Conservation (phyloP, 2,888 invertebrate species). For the Mimas tiliae region DNA sequence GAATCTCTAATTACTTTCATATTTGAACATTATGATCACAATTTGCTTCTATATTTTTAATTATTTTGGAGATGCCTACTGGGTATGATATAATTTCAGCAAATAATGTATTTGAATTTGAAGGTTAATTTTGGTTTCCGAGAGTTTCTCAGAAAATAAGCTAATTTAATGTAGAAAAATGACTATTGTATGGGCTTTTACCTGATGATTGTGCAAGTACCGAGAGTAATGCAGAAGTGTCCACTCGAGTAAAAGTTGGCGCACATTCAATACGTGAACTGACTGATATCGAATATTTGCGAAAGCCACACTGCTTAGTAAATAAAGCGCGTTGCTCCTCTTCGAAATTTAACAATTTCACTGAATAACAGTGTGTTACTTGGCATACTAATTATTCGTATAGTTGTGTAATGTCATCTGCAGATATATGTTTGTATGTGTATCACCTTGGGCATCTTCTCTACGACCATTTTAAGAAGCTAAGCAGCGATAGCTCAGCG, state of each 20-base stretch:
- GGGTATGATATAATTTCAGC: no score
- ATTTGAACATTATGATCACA: not conserved
- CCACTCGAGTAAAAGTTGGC: slow-evolving; percentile 59
- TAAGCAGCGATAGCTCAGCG: no score
- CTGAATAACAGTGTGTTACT: slow-evolving; percentile 58
- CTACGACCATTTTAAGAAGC: not conserved
- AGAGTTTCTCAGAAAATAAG: no score
- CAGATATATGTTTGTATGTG: not conserved
- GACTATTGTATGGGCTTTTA: slow-evolving; percentile 31
- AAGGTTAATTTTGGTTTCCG: no score
- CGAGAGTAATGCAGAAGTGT: slow-evolving; percentile 34
- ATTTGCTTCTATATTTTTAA: not conserved
- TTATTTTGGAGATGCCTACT: no score
- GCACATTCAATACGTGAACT: slow-evolving; percentile 57
- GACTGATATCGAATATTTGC: slow-evolving; percentile 60
- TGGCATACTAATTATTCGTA: slow-evolving; percentile 60
- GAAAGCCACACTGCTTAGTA: slow-evolving; percentile 71
- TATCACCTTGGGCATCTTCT: slow-evolving; percentile 4
- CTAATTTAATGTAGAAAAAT: not conserved
- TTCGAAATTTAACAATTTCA: slow-evolving; percentile 78
- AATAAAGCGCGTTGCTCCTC: slow-evolving; percentile 59
- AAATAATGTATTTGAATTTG: no score
- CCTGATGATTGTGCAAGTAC: slow-evolving; percentile 24
- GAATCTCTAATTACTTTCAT: not conserved
- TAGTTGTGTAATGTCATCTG: slow-evolving; percentile 32